These are phyloP conservation scores for Mionectes olivaceus DNA, from an alignment of 2,797 vertebrate genomes.

Conservation along the genomic window DNA sequence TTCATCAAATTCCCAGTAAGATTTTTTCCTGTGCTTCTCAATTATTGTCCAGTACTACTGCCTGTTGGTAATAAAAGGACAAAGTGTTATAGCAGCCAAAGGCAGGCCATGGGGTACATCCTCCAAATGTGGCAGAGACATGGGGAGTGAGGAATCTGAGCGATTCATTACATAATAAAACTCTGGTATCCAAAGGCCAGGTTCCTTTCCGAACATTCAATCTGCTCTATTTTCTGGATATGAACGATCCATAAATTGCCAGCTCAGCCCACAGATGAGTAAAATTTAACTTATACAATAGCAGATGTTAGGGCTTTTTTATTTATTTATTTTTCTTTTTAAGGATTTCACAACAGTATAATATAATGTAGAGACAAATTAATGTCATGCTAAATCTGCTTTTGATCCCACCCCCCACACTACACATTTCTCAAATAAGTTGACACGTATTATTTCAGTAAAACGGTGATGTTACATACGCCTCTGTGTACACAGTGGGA, in stretches of 20 bases:
- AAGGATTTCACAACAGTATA: constrained; percentile 4
- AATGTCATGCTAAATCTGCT: constrained; percentile 45
- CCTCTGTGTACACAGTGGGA: constrained; percentile 49
- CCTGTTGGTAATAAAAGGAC: background rate
- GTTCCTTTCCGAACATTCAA: background rate
- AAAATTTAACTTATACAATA: constrained; percentile 51
- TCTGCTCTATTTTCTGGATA: constrained; percentile 2
- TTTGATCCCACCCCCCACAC: constrained; percentile 20
- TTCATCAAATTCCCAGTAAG: background rate
- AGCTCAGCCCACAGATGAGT: constrained; percentile 24
- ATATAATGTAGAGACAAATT: constrained; percentile 22
- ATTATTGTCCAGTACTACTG: background rate
- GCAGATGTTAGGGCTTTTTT: background rate
- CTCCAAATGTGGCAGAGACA: background rate
- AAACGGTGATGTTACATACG: constrained; percentile 11
- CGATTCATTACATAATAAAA: background rate
- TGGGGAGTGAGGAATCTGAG: background rate
- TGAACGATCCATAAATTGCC: constrained; percentile 1
- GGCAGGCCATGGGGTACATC: fast-evolving
- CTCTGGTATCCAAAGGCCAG: background rate
- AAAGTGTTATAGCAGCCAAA: background rate
- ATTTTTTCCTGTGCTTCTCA: background rate
- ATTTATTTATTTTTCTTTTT: constrained; percentile 1
- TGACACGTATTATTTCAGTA: constrained; percentile 34
- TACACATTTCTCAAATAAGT: constrained; percentile 31